phyloP scores from a whole-genome alignment of 2,113 vertebrate genomes.

The Scopus umbretta region DNA sequence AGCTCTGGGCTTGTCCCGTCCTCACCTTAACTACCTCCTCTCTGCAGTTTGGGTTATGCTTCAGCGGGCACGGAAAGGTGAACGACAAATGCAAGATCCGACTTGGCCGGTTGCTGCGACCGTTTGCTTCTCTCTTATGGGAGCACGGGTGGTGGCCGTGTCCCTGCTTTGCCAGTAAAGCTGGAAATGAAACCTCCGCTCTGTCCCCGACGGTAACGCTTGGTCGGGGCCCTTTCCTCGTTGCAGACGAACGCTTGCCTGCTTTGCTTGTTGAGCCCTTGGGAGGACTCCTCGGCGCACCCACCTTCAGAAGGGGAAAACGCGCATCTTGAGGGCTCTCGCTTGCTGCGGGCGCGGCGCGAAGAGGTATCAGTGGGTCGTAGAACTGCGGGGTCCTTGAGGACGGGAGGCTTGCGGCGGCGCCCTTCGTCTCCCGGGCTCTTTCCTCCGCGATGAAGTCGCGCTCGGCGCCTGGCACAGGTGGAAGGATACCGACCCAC shows the following conservation, averaged over 20 bases:
- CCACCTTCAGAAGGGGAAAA: neutral
- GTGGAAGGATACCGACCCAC: neutral
- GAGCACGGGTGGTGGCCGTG: no score
- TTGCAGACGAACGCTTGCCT: neutral
- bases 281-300: neutral
- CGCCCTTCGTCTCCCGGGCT: neutral
- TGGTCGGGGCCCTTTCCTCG: neutral
- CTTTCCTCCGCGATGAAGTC: accelerated
- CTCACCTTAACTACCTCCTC: neutral
- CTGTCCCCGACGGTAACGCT: neutral
- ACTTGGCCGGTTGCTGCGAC: neutral
- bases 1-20: neutral
- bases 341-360: accelerated
- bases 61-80: neutral
- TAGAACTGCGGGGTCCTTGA: neutral
- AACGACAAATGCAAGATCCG: accelerated
- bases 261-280: neutral
- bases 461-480: accelerated
- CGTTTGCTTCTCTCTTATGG: neutral
- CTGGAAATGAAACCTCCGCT: neutral
- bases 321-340: accelerated
- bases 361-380: neutral
- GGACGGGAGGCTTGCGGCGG: neutral
- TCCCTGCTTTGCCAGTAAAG: neutral
- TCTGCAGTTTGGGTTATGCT: neutral